Conservation (phyloP, 2,797 vertebrate species). For the Danionella dracula region DNA sequence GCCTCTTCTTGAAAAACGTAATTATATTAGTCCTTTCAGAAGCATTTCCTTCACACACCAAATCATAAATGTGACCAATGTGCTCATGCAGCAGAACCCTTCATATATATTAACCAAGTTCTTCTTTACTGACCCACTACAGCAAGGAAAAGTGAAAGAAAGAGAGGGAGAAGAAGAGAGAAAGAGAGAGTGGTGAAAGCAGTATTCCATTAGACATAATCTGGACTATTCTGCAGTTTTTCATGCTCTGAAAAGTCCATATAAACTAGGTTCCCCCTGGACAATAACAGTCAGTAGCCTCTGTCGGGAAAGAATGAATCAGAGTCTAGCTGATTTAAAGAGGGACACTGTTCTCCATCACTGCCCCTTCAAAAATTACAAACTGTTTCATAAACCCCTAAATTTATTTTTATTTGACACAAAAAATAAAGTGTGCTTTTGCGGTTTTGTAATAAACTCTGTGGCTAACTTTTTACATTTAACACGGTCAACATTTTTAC, state of each 20-base stretch:
- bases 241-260: conserved; percentile 38
- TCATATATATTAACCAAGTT: background rate
- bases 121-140: background rate
- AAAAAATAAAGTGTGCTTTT: too few relatives aligned
- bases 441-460: too few relatives aligned
- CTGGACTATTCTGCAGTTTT: conserved; percentile 6
- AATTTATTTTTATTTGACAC: background rate
- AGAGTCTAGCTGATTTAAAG: conserved; percentile 6
- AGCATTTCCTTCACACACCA: background rate
- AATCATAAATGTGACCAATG: conserved; percentile 1
- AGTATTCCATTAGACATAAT: conserved; percentile 28
- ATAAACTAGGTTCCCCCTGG: conserved; percentile 9
- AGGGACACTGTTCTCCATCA: conserved; percentile 22
- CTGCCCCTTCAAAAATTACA: conserved; percentile 18
- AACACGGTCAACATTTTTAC: too few relatives aligned
- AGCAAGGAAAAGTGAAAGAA: too few relatives aligned
- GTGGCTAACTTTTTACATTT: too few relatives aligned
- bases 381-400: background rate
- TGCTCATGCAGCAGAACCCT: background rate
- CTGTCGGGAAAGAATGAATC: conserved; percentile 16
- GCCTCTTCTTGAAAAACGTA: background rate
- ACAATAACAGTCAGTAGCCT: conserved; percentile 23
- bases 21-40: background rate
- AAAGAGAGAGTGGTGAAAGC: background rate
- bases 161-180: background rate